Conservation (phyloP, 2,888 invertebrate genomes). For the Lasius fuliginosus region DNA sequence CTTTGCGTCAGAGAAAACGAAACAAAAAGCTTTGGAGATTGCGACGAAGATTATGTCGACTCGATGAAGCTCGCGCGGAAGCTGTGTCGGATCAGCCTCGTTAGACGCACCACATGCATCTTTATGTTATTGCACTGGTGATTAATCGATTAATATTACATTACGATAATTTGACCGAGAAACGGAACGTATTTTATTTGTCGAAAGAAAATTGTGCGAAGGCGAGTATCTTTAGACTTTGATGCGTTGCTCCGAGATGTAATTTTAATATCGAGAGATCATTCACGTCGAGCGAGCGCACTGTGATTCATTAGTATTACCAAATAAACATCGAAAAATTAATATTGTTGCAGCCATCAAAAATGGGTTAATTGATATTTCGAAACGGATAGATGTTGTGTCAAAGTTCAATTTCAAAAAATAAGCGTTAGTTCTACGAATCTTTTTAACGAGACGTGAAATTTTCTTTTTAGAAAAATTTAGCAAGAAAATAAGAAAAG, state of each 20-base stretch:
- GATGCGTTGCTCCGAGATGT: conserved; percentile 29
- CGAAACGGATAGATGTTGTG: background rate
- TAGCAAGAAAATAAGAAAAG: background rate
- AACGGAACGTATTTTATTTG: conserved; percentile 31
- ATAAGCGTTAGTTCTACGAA: background rate
- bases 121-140: background rate
- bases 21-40: conserved; percentile 76
- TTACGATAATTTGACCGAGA: background rate
- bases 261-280: conserved; percentile 16
- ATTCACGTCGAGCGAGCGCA: background rate
- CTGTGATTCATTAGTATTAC: conserved; percentile 28
- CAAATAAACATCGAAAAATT: conserved; percentile 12
- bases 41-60: conserved; percentile 80
- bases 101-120: background rate
- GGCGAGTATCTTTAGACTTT: background rate
- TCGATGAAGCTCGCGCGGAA: conserved; percentile 74
- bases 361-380: background rate
- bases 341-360: conserved; percentile 21
- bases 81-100: conserved; percentile 70
- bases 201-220: conserved; percentile 11
- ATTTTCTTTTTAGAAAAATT: background rate
- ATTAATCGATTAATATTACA: conserved; percentile 33
- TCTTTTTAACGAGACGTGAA: background rate
- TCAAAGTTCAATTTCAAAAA: conserved; percentile 10
- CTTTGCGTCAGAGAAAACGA: conserved; percentile 58